These are phyloP conservation scores for Genyomyrus donnyi DNA, from an alignment of 2,113 vertebrate species.

Conservation along the genomic window DNA sequence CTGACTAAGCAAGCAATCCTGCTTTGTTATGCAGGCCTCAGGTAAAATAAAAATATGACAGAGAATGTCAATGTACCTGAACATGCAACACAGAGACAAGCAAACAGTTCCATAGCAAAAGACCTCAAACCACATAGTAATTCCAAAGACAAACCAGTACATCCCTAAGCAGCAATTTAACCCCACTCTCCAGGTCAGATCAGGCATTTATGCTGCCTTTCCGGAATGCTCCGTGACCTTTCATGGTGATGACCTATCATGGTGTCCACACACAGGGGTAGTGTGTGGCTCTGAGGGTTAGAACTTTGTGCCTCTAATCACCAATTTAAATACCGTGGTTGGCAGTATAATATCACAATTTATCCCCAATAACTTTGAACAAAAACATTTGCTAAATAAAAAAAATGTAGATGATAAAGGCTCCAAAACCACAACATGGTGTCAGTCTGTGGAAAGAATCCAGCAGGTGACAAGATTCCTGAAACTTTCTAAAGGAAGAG, in stretches of 20 bases:
- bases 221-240: slow-evolving; percentile 63
- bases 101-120: neutral
- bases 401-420: neutral
- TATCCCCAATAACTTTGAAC: slow-evolving; percentile 39
- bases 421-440: neutral
- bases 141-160: slow-evolving; percentile 74
- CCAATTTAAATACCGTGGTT: neutral
- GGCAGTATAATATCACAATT: neutral
- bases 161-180: slow-evolving; percentile 59
- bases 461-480: neutral
- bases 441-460: neutral
- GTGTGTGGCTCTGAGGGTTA: neutral
- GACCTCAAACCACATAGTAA: slow-evolving; percentile 37
- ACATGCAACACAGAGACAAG: neutral
- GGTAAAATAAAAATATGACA: neutral
- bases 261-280: neutral
- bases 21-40: neutral
- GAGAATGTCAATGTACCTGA: neutral
- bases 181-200: slow-evolving; percentile 68
- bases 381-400: slow-evolving; percentile 31
- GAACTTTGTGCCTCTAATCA: neutral
- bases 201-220: slow-evolving; percentile 83
- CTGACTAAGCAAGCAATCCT: neutral
- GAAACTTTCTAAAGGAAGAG: neutral
- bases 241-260: slow-evolving; percentile 45